phyloP scores from a whole-genome alignment of 2,888 invertebrate species.

The Drymonia ruficornis region DNA sequence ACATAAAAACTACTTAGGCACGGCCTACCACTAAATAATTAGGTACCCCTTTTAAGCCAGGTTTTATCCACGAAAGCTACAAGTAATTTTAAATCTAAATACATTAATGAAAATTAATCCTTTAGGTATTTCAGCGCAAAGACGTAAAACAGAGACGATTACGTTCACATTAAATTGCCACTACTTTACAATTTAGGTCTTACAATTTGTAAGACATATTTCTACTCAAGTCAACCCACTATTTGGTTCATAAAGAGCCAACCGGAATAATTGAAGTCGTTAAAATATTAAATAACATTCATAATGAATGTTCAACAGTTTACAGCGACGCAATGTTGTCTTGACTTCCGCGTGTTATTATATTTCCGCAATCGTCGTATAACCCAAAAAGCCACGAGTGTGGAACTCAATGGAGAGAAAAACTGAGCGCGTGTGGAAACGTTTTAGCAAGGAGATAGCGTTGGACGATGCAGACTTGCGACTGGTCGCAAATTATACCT shows the following conservation, averaged over 20 bases:
- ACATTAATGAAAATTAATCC: too few relatives aligned
- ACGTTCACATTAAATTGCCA: too few relatives aligned
- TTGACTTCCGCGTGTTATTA: conserved; percentile 2
- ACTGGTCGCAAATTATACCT: background rate
- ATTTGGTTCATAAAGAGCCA: too few relatives aligned
- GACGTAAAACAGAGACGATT: background rate
- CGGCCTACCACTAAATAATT: too few relatives aligned
- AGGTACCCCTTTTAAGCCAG: too few relatives aligned
- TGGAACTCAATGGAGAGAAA: conserved; percentile 38
- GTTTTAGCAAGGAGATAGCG: conserved; percentile 32
- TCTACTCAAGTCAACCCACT: too few relatives aligned
- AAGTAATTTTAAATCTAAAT: background rate
- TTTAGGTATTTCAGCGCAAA: background rate
- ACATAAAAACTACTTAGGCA: too few relatives aligned
- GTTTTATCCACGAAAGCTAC: too few relatives aligned
- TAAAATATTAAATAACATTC: background rate
- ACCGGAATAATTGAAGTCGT: too few relatives aligned
- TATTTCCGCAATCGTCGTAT: conserved; percentile 13
- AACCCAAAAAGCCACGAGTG: conserved; percentile 33
- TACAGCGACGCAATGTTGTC: conserved; percentile 10
- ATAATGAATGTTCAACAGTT: background rate
- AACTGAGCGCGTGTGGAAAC: conserved; percentile 31
- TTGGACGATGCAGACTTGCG: conserved; percentile 18
- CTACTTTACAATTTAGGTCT: too few relatives aligned
- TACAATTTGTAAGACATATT: too few relatives aligned